phyloP scores from a whole-genome alignment of 2,113 vertebrate species.

The Turdus rufiventris region DNA sequence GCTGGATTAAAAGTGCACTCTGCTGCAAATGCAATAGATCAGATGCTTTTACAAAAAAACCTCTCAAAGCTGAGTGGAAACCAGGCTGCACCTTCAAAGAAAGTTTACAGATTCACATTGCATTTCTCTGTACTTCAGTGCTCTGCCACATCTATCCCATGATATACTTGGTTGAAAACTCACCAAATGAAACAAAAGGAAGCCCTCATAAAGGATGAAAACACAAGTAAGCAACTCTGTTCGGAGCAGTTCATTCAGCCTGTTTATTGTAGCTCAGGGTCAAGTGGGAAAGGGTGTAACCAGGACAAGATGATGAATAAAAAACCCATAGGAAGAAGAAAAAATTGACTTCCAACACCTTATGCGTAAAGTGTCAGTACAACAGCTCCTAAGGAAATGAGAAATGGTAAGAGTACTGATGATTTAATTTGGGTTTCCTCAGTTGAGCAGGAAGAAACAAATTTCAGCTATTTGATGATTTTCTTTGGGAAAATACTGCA shows the following conservation, averaged over 20 bases:
- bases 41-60: not conserved
- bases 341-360: not conserved
- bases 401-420: not conserved
- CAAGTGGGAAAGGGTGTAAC: not conserved
- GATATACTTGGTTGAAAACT: not conserved
- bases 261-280: not conserved
- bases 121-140: not conserved
- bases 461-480: constrained; percentile 6
- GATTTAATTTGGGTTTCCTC: constrained; percentile 21
- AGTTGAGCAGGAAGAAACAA: not conserved
- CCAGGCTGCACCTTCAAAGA: not conserved
- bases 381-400: not conserved
- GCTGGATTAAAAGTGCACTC: not conserved
- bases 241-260: not conserved
- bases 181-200: not conserved
- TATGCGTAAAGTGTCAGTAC: not conserved
- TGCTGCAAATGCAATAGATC: not conserved
- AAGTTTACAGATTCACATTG: not conserved
- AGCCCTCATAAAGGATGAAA: not conserved
- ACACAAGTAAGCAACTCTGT: not conserved
- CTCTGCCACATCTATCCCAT: not conserved
- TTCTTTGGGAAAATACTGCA: constrained; percentile 32
- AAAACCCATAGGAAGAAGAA: not conserved
- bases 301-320: not conserved
- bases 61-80: not conserved